Base-by-base conservation (phyloP, 2,113 vertebrate species). In the Rhea americana region DNA sequence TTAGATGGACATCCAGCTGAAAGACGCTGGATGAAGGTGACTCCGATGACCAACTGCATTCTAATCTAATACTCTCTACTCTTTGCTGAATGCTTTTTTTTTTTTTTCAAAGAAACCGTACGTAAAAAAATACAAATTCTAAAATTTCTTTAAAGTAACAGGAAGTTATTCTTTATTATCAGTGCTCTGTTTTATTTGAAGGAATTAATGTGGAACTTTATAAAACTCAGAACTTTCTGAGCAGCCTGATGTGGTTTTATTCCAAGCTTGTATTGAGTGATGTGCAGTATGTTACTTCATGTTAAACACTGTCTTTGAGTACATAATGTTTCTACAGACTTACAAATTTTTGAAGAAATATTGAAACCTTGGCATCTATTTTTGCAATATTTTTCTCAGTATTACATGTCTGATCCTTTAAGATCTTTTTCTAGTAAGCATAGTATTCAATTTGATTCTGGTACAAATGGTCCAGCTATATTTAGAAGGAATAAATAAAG, bases 1-100 rank as follows among this genome's bases (percentile, higher is more conserved):
- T 90, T 92, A 86, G 80, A 61, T 61, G 55, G 68, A 89, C 92
- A 91, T 25, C 26, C 26, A 85, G 73, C 63, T 82, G 20, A 92
- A 82, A 91, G 79, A 85, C 85, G 53, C 28, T 53, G 88, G 68
- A 85, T 90, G 85, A 65, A 91, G 71, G 35, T 85, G 72, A 70
- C 58, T 47, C 59, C 83, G 50, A 86, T 86, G 50, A 86, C 77
- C 89, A 86, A 70, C 63, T 83, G n/a, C 80, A 13, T 85, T n/a
- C 68, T 85, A 68, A 65, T 92, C 82, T 85, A 80, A 88, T 67
- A 76, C 45, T 8, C 7, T 80, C 43, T 2, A 4, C 58, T 79
- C 30, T n/a, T 65, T 86, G 55, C 65, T 86, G 24, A 58, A 7
- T 83, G 68, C 59, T 62, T 3, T 89, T 89, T 58, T 53, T 89